Conservation (phyloP, 2,888 invertebrate species). For the Thymelicus lineola region DNA sequence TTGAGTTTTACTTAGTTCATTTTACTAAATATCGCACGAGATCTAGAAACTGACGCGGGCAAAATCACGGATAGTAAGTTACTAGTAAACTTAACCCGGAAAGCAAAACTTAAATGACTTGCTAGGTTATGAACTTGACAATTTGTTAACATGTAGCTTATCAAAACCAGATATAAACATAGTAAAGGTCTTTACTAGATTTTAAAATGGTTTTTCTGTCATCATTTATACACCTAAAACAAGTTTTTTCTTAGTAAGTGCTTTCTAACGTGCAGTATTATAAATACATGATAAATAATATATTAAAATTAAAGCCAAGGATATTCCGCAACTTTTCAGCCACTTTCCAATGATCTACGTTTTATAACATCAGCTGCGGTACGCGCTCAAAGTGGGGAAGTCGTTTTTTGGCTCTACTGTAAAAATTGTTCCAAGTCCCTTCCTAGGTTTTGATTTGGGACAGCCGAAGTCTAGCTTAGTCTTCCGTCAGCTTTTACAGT, state of each 20-base stretch:
- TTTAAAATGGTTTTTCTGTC: slow-evolving; percentile 22
- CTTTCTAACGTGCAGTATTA: slow-evolving; percentile 36
- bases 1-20: no score
- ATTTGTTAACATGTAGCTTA: slow-evolving; percentile 3
- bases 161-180: background rate
- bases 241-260: slow-evolving; percentile 36
- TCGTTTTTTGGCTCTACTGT: background rate
- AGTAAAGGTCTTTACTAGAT: slow-evolving; percentile 1
- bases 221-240: slow-evolving; percentile 30
- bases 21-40: no score
- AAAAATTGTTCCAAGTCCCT: no score
- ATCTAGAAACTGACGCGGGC: background rate
- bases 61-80: no score
- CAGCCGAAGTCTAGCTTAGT: no score
- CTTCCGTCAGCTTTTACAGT: no score
- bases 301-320: slow-evolving; percentile 32
- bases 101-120: background rate
- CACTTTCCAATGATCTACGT: background rate
- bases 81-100: background rate
- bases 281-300: slow-evolving; percentile 32
- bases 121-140: slow-evolving; percentile 2
- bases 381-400: no score
- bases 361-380: no score
- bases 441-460: no score
- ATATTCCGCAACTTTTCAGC: slow-evolving; percentile 36